Evolutionary conservation across 2,888 invertebrate species (phyloP), one percentile per base, ranked within the genome.

Genomic region (Apocheima hispidaria): DNA sequence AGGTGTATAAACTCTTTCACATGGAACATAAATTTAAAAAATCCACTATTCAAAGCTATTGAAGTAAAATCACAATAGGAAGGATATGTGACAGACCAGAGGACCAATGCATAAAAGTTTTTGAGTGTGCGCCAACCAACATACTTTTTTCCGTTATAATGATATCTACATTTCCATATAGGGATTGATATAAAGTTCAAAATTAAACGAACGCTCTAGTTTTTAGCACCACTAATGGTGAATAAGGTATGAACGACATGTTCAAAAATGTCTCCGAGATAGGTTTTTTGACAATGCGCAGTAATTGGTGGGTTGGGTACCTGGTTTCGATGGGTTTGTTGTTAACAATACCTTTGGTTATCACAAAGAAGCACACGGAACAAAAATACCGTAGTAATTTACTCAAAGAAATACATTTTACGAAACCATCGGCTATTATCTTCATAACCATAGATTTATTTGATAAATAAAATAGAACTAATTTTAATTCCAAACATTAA

Each of bases 271-370:
- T 92, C 92, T 84, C 91, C 82, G 81, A 82, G 87, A 84, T 86
- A 77, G 75, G 75, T 89, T 91, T 87, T 87, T 87, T 82, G 82
- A 87, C 87, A 88, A 88, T 88, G 75, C 83, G 43, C 71, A 36
- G 87, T 92, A 92, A 92, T 92, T 92, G 92, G 92, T 92, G 91
- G 92, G 92, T 88, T 88, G 89, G 92, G 87, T 92, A 92, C 92
- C 92, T 92, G 92, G 92, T 87, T 79, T 78, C 73, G 78, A 75
- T 72, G 83, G 88, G 86, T 86, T 92, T 91, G 91, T 92, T 73
- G 76, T 82, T 74, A 79, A 92, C 90, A 92, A 92, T 92, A 77
- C 79, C 68, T 72, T 78, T 79, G 84, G 79, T 79, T 74, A 73
- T 69, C 63, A 89, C 86, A 91, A 89, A 79, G 78, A 79, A 74